A percentile compares a stretch with the other conserved stretches of the same genome.
These are phyloP conservation scores for Odontocerum albicorne DNA, from an alignment of 2,888 invertebrate species.

Conservation along the genomic window DNA sequence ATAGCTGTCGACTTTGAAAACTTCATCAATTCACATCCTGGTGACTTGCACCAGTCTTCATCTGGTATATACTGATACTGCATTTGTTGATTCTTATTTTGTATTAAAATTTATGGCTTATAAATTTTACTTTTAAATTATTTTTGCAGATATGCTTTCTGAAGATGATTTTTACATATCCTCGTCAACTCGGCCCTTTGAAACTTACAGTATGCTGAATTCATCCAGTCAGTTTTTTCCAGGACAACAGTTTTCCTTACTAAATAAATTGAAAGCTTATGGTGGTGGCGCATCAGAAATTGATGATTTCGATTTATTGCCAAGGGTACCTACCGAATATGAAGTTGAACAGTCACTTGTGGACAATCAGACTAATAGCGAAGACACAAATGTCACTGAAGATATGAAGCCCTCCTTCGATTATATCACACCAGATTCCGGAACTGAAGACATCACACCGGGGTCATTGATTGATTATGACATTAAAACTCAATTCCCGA, in stretches of 20 bases:
- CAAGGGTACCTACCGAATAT: slow-evolving; percentile 28
- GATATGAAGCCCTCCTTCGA: slow-evolving; percentile 47
- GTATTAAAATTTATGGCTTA: background rate
- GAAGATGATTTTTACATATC: slow-evolving; percentile 75
- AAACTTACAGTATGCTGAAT: slow-evolving; percentile 58
- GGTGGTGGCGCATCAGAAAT: slow-evolving; percentile 30
- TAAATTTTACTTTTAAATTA: background rate
- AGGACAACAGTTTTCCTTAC: slow-evolving; percentile 50
- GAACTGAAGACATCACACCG: slow-evolving; percentile 63
- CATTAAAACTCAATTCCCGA: slow-evolving; percentile 32
- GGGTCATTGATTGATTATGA: slow-evolving; percentile 43
- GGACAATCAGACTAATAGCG: slow-evolving; percentile 10
- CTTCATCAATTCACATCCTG: slow-evolving; percentile 18
- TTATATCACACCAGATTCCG: slow-evolving; percentile 63
- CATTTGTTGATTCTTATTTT: background rate
- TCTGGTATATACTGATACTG: background rate
- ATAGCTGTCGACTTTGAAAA: slow-evolving; percentile 18
- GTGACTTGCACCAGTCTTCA: slow-evolving; percentile 7
- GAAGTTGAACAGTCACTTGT: slow-evolving; percentile 12
- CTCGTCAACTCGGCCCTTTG: slow-evolving; percentile 73
- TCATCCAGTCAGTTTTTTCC: slow-evolving; percentile 72
- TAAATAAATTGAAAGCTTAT: slow-evolving; percentile 39
- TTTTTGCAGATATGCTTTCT: slow-evolving; percentile 46
- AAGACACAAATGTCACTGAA: slow-evolving; percentile 19
- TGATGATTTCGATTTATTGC: slow-evolving; percentile 27